Base-by-base conservation (phyloP, 1,140 invertebrate species). In the Eriosoma lanigerum region DNA sequence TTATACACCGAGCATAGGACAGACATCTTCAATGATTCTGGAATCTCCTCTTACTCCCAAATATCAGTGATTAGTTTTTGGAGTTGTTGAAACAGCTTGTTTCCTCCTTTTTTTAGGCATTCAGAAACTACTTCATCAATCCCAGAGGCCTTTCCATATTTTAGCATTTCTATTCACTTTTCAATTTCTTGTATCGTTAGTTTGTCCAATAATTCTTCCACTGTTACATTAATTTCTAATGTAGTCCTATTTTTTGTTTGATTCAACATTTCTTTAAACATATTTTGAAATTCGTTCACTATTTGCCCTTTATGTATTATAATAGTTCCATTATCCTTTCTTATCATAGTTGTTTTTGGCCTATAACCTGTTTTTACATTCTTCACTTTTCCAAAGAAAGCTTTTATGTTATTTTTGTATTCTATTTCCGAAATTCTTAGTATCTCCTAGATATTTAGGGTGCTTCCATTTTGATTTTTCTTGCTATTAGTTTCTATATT, bases 121-220 rank as follows among this genome's bases (percentile, higher is more conserved):
- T 84, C 83, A 56, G 82, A 82, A 1, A 81, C 60, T 46, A 84
- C 84, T 46, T 80, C 82, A 81, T 84, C 84, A 17, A 44, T 29
- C 38, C 84, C 84, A 10, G 82, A 75, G n/a, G 84, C 78, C 78
- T 83, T 83, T 19, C 82, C 82, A 56, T 82, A 82, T 52, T 81
- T 60, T 24, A 83, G 56, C 8, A 81, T 66, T 38, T 82, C 82
- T 21, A 83, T 78, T 26, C 81, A 66, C 19, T 10, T 58, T 32
- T 17, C 17, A 21, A 82, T 24, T 54, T 82, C 82, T 62, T 80
- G 60, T 21, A 50, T 38, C 32, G 46, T 56, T 21, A 78, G 81
- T 52, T 46, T 46, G 29, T 21, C 17, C n/a, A 52, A 76, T 29
- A 26, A 26, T 76, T 76, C 48, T 29, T 52, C 26, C 46, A 13